These are phyloP conservation scores for Cranoglanis bouderius DNA, from an alignment of 2,113 vertebrate genomes.

Conservation along the genomic window DNA sequence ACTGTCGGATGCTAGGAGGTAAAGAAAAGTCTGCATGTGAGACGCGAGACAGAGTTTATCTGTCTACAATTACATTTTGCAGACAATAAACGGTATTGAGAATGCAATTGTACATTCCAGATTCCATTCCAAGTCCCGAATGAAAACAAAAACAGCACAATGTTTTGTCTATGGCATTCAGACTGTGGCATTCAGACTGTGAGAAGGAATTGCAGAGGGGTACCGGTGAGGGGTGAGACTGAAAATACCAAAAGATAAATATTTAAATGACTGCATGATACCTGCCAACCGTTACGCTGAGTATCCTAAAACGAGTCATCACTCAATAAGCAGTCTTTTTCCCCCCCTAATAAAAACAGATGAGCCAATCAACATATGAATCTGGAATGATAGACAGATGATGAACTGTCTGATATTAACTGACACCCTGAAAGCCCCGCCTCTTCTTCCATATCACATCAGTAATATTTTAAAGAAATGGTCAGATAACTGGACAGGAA, in stretches of 20 bases:
- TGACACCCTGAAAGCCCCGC: neutral
- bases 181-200: neutral
- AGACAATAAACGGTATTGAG: neutral
- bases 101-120: neutral
- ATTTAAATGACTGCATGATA: neutral
- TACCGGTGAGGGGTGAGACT: too few species aligned
- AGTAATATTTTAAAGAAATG: neutral
- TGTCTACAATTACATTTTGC: neutral
- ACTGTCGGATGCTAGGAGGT: constrained; percentile 89
- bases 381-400: neutral
- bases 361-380: neutral
- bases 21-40: neutral
- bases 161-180: neutral
- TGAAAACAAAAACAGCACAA: neutral
- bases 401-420: neutral
- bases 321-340: neutral
- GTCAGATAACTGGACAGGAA: neutral
- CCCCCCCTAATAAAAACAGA: neutral
- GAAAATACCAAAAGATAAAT: neutral
- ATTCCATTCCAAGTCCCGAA: neutral
- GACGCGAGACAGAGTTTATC: neutral
- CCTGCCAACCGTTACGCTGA: too few species aligned
- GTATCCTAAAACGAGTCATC: neutral
- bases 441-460: neutral
- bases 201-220: neutral